These are phyloP conservation scores for Mycetomoellerius zeteki DNA, from an alignment of 1,140 invertebrate genomes.

Conservation along the genomic window DNA sequence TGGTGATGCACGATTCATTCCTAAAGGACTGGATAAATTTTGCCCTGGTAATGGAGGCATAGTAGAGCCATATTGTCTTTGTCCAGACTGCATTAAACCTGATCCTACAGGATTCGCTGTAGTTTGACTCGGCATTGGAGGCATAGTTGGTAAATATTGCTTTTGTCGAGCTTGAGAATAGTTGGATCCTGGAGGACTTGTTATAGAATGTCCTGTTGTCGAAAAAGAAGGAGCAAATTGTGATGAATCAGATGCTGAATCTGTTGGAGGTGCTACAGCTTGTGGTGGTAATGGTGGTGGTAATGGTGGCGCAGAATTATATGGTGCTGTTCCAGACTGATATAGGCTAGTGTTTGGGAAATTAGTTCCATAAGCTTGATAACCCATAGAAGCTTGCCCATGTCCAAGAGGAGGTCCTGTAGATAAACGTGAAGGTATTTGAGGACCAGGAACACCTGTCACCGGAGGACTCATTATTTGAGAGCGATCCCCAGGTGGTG, in stretches of 20 bases:
- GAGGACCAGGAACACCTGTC: neutral
- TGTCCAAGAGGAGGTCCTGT: conserved; percentile 9
- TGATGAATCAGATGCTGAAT: neutral
- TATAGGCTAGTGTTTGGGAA: neutral
- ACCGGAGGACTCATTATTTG: conserved; percentile 50
- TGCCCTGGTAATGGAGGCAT: conserved; percentile 73
- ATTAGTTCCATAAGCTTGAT: conserved; percentile 22
- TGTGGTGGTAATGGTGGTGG: conserved; percentile 10
- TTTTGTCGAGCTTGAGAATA: conserved; percentile 35
- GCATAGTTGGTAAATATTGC: conserved; percentile 26
- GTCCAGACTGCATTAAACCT: conserved; percentile 38
- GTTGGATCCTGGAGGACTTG: neutral
- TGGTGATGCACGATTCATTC: conserved; percentile 61
- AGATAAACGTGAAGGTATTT: conserved; percentile 20
- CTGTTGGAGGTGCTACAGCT: neutral
- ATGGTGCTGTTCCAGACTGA: conserved; percentile 20
- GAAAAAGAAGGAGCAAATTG: conserved; percentile 25
- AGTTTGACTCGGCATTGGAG: conserved; percentile 29
- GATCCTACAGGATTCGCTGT: conserved; percentile 26
- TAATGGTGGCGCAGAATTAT: conserved; percentile 25
- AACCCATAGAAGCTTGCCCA: conserved; percentile 4
- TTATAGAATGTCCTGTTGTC: conserved; percentile 3
- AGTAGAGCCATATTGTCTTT: conserved; percentile 56
- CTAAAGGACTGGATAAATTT: conserved; percentile 59
- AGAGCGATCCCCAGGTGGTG: conserved; percentile 34